Percentiles rank a stretch among this genome's conserved stretches.
Evolutionary conservation across 1,140 invertebrate genomes (phyloP).

Genomic region (Doryteuthis pealeii): DNA sequence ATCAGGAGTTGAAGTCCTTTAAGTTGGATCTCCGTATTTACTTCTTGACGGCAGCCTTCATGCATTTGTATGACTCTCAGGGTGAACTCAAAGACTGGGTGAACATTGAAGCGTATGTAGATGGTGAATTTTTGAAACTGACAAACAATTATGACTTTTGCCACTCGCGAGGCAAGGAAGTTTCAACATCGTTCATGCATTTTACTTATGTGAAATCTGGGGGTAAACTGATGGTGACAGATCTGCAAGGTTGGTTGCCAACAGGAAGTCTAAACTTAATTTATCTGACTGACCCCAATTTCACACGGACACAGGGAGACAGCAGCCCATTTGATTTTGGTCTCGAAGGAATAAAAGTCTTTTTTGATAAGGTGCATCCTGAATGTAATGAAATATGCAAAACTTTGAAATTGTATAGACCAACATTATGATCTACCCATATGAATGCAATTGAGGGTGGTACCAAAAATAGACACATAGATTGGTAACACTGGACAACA

Average conservation of each 20-base stretch:
- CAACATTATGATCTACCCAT: not conserved
- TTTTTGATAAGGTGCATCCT: conserved; percentile 28
- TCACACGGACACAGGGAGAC: conserved; percentile 17
- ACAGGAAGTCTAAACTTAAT: conserved; percentile 19
- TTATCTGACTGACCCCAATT: conserved; percentile 30
- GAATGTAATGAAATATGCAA: conserved; percentile 27
- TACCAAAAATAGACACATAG: too few relatives aligned
- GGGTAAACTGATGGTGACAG: conserved; percentile 28
- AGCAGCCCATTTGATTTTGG: conserved; percentile 21
- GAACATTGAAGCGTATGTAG: conserved; percentile 31
- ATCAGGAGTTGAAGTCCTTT: conserved; percentile 22
- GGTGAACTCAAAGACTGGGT: conserved; percentile 24
- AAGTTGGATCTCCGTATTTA: conserved; percentile 23
- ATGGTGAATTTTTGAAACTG: conserved; percentile 29
- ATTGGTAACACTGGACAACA: too few relatives aligned
- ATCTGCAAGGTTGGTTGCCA: conserved; percentile 33
- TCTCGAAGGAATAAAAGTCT: conserved; percentile 23
- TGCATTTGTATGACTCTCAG: conserved; percentile 20
- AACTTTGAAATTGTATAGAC: conserved; percentile 18
- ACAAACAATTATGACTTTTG: conserved; percentile 28
- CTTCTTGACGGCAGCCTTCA: conserved; percentile 24
- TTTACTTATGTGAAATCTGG: conserved; percentile 24
- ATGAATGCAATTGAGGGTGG: too few relatives aligned
- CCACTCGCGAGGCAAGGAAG: conserved; percentile 17
- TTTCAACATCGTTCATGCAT: conserved; percentile 27